These are phyloP conservation scores for Cataglyphis rosenhaueri DNA, from an alignment of 2,888 invertebrate genomes.

Conservation along the genomic window DNA sequence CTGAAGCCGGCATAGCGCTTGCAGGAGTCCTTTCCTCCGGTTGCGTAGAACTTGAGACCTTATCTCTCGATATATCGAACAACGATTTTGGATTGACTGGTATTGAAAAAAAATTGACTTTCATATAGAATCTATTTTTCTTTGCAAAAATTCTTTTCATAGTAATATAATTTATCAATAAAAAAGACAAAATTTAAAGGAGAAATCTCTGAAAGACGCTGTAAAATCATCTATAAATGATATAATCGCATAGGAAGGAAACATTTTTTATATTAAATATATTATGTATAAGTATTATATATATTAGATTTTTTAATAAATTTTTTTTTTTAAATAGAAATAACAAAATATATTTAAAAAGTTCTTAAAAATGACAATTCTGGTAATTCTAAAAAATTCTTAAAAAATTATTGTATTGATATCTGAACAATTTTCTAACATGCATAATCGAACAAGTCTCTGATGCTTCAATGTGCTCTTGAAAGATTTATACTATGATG, in stretches of 20 bases:
- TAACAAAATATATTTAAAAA: not conserved
- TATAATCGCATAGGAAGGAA: not conserved
- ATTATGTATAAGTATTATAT: not conserved
- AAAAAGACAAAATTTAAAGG: not conserved
- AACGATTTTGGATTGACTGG: slow-evolving; percentile 79
- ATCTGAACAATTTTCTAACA: not conserved
- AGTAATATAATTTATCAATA: not conserved
- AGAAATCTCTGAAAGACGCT: not conserved
- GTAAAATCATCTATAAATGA: not conserved
- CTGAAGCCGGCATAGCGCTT: slow-evolving; percentile 75
- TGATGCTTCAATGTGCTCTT: not conserved
- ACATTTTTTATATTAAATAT: not conserved
- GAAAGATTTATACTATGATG: not conserved
- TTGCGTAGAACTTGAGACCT: slow-evolving; percentile 60
- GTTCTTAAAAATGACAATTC: not conserved
- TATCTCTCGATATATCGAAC: slow-evolving; percentile 79
- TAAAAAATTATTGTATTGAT: not conserved
- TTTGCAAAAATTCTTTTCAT: not conserved
- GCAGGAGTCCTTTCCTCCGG: slow-evolving; percentile 77
- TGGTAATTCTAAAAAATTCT: not conserved
- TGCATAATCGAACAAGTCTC: not conserved
- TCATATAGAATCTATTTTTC: not conserved
- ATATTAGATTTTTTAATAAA: not conserved
- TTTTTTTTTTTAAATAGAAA: not conserved
- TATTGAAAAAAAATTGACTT: slow-evolving; percentile 49